A percentile compares a stretch with the other conserved stretches of the same genome.
phyloP scores from a whole-genome alignment of 2,888 invertebrate species.

The Chirona hameri region DNA sequence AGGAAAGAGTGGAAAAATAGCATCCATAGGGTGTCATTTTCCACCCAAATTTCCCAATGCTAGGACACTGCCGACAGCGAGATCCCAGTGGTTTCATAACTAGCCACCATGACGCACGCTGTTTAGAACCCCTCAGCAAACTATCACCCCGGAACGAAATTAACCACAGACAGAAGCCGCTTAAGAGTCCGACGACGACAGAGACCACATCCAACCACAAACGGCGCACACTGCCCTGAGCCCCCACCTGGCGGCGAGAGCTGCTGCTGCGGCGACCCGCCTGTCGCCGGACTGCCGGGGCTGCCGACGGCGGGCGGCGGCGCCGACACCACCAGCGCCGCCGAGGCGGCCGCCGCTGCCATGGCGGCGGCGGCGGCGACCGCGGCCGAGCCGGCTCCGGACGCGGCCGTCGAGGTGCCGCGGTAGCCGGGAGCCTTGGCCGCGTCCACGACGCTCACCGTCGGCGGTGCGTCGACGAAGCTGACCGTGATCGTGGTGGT shows the following conservation, averaged over 20 bases:
- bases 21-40: no score
- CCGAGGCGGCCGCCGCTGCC: slow-evolving; percentile 28
- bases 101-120: no score
- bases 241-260: slow-evolving; percentile 33
- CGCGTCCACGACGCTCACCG: slow-evolving; percentile 60
- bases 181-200: neutral
- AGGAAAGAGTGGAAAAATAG: no score
- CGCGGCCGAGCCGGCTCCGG: slow-evolving; percentile 12
- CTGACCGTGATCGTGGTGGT: neutral
- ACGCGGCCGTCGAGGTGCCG: slow-evolving; percentile 51
- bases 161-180: no score
- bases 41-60: no score
- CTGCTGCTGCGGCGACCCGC: slow-evolving; percentile 38
- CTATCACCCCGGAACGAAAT: no score
- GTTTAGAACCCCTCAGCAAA: no score
- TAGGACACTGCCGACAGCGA: no score
- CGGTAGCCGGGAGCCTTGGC: slow-evolving; percentile 89
- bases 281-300: slow-evolving; percentile 47
- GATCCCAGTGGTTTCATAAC: no score
- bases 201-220: neutral
- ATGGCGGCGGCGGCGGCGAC: slow-evolving; percentile 1
- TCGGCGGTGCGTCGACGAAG: neutral
- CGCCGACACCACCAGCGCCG: slow-evolving; percentile 23
- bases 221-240: neutral
- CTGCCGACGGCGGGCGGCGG: slow-evolving; percentile 35